Base-by-base conservation (phyloP, 2,888 invertebrate genomes). In the Empis stercorea region DNA sequence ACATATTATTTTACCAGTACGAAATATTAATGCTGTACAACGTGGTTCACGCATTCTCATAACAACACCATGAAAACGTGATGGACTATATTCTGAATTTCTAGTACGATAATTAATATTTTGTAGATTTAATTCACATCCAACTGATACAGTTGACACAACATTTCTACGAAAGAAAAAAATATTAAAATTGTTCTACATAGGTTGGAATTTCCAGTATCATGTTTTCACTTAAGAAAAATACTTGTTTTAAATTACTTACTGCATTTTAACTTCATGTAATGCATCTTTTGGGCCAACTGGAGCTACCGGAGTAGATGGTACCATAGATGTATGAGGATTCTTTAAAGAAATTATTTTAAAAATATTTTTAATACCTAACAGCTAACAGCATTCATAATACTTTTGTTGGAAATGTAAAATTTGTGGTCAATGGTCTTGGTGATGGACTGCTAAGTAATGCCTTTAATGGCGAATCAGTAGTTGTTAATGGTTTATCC, bases 71-170 rank as follows among this genome's bases (percentile, higher is more conserved):
- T 84, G 82, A 61, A 88, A 88, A 54, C 87, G 73, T 7, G 81
- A 77, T 10, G 88, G 88, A 60, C 85, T 86, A 57, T 87, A 88
- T 65, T 88, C 88, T 0, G 87, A 84, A 65, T 84, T 87, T 53
- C 88, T 73, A 4, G 87, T 87, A 45, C 83, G 76, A 51, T 81
- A 80, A 61, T 87, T 87, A 48, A 88, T 85, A 49, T 78, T 76
- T 57, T 80, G 74, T 32, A 88, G 69, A 59, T 84, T 78, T 48
- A 88, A 66, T 60, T 80, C 78, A 61, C 83, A 82, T 15, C 79
- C 79, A 51, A 88, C 71, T 58, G 80, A 81, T 0, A 87, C 83
- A 7, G 87, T 87, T 20, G 86, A 81, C 1, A 88, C 87, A 61
- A 87, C 85, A 62, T 87, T 88, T 61, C 86, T 86, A 47, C 30